Base-by-base conservation (phyloP, 2,113 vertebrate genomes). In the Abramis brama region DNA sequence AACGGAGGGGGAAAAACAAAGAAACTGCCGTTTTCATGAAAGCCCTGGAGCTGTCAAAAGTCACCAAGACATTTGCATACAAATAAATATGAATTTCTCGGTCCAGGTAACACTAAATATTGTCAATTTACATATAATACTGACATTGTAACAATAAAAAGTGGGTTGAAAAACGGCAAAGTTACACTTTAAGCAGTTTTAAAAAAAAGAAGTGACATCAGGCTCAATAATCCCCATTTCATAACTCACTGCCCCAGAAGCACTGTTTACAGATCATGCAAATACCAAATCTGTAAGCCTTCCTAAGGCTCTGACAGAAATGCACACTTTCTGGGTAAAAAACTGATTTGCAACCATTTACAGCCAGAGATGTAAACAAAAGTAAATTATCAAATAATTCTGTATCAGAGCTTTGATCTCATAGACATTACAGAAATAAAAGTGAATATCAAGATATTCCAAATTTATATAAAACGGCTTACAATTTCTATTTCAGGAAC, bases 231-330 rank as follows among this genome's bases (percentile, higher is more conserved):
- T 82, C 45, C 62, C 17, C 8, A 66, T 81, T 64, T 25, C 17
- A 1, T 30, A 77, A 77, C 43, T 82, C 10, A 70, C 23, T 30
- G 43, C 45, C 62, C 79, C 25, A 27, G 25, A 50, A 64, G 79
- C 25, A 23, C 15, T 52, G 27, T 47, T 82, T 64, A 68, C 43
- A 50, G 43, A 66, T 50, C 9, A 52, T 82, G 62, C 60, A 82
- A 82, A 82, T 81, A 11, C n/a, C 15, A 66, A 81, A 68, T 68
- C 43, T 70, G 45, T 82, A 70, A 82, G 43, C 62, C 25, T 82
- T 82, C 43, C 15, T 52, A 68, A 52, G 27, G 25, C 17, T 82
- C 66, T 68, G n/a, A 70, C 8, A 64, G 25, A 47, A 30, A 33
- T 0, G 12, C 10, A 82, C 79, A 23, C 45, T 66, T 52, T 15